Percentiles rank a stretch among this genome's conserved stretches.
Conservation (phyloP, 1,140 invertebrate species). For the Bicyclus anynana region DNA sequence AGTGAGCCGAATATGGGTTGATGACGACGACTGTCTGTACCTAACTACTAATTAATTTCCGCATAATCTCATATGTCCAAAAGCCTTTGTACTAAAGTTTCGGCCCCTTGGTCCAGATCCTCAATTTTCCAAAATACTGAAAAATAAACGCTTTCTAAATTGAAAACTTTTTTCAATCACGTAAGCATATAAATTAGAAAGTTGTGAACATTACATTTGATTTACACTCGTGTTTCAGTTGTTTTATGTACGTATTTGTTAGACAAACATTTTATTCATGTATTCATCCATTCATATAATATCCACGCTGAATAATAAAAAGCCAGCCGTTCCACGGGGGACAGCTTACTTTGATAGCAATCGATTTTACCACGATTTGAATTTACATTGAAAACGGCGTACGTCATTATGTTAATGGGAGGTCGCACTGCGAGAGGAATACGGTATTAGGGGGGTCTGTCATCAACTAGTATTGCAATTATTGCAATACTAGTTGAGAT, state of each 20-base stretch:
- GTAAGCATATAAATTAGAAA: too few species aligned
- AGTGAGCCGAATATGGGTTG: too few species aligned
- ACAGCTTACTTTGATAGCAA: background rate
- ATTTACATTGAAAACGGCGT: conserved; percentile 1
- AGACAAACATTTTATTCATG: background rate
- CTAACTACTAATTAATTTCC: too few species aligned
- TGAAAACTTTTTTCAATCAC: too few species aligned
- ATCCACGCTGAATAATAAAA: background rate
- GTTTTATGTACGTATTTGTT: background rate
- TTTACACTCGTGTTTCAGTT: background rate
- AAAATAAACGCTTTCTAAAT: too few species aligned
- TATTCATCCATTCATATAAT: background rate
- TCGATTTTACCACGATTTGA: conserved; percentile 5
- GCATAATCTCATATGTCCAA: too few species aligned
- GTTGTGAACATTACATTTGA: too few species aligned
- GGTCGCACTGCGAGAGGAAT: background rate
- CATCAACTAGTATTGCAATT: background rate
- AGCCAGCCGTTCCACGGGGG: background rate
- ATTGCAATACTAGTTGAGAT: too few species aligned
- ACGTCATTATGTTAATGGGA: conserved; percentile 2
- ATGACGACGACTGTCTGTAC: too few species aligned
- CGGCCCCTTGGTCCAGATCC: too few species aligned
- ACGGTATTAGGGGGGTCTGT: background rate
- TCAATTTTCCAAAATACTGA: too few species aligned
- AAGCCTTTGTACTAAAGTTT: too few species aligned